A percentile compares a stretch with the other conserved stretches of the same genome.
phyloP scores from a whole-genome alignment of 2,113 vertebrate species.

The Eclectus roratus region DNA sequence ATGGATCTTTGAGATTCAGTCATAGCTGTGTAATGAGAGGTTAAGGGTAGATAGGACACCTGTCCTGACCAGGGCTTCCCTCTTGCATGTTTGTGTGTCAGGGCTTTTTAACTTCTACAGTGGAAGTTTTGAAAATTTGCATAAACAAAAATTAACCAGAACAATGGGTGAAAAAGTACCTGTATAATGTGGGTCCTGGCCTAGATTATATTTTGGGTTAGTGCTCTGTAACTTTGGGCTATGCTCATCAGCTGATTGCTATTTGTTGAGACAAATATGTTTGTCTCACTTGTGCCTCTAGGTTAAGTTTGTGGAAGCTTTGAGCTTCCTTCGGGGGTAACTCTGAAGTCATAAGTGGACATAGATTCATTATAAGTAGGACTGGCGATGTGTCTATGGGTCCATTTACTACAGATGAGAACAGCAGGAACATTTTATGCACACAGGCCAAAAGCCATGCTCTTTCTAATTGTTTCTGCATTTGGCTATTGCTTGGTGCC shows the following conservation, averaged over 20 bases:
- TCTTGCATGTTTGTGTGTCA: not conserved
- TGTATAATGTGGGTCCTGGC: not conserved
- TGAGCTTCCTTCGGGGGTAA: not conserved
- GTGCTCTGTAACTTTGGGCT: not conserved
- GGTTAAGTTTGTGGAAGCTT: not conserved
- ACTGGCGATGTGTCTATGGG: rapidly evolving
- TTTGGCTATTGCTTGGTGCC: not conserved
- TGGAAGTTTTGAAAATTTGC: not conserved
- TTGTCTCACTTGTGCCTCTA: not conserved
- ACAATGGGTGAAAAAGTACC: not conserved
- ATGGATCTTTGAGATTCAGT: not conserved
- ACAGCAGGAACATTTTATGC: not conserved
- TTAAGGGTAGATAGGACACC: not conserved
- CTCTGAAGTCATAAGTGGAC: not conserved
- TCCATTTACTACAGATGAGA: not conserved
- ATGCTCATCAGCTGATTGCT: not conserved
- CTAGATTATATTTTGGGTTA: not conserved
- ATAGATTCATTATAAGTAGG: not conserved
- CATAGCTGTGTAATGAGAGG: not conserved
- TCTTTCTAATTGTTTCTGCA: not conserved
- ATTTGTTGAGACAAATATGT: not conserved
- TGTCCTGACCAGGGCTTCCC: not conserved
- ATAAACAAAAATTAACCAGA: not conserved
- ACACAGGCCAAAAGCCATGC: not conserved
- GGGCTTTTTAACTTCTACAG: not conserved